phyloP scores from a whole-genome alignment of 2,113 vertebrate genomes.

The Ammodytes dubius region DNA sequence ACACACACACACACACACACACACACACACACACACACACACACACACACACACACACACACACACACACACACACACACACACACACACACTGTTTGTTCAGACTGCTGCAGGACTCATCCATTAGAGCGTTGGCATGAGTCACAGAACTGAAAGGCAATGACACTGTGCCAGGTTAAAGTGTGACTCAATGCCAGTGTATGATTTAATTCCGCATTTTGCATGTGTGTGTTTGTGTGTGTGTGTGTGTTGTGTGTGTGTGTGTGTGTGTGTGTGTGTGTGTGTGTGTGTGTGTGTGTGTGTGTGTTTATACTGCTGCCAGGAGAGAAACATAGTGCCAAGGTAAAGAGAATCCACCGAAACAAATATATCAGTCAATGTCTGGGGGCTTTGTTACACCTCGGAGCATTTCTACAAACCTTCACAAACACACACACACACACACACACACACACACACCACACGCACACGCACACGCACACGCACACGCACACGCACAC shows the following conservation, averaged over 20 bases:
- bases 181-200: slow-evolving; percentile 63
- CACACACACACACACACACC: background rate
- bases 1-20: slow-evolving; percentile 1
- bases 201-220: slow-evolving; percentile 59
- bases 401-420: background rate
- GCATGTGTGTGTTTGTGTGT: slow-evolving; percentile 31
- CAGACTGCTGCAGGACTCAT: slow-evolving; percentile 68
- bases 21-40: slow-evolving; percentile 1
- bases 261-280: slow-evolving; percentile 37
- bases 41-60: slow-evolving; percentile 13
- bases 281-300: slow-evolving; percentile 35
- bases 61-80: background rate
- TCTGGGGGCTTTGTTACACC: slow-evolving; percentile 45
- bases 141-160: slow-evolving; percentile 61
- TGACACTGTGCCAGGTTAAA: slow-evolving; percentile 63
- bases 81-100: slow-evolving; percentile 47
- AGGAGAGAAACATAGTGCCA: slow-evolving; percentile 53
- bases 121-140: slow-evolving; percentile 67
- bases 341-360: slow-evolving; percentile 51
- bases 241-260: slow-evolving; percentile 35
- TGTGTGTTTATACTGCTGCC: slow-evolving; percentile 43
- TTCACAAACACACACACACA: background rate
- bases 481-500: background rate
- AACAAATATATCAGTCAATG: slow-evolving; percentile 64
- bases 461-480: background rate